These are phyloP conservation scores for Brachionus angularis DNA, from an alignment of 1,140 invertebrate genomes.

Conservation along the genomic window DNA sequence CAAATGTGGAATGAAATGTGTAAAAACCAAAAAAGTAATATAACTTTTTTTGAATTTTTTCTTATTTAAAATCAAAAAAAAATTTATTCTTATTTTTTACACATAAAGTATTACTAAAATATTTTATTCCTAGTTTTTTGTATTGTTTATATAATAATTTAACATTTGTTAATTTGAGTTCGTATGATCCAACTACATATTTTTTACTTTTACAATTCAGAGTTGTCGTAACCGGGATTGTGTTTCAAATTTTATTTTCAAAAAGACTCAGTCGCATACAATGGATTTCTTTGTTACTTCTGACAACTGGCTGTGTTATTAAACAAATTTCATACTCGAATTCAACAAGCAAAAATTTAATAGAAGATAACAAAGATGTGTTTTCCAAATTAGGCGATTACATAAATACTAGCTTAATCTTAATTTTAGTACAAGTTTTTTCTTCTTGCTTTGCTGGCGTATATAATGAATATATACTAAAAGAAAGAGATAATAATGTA, in stretches of 20 bases:
- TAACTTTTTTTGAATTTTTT: constrained; percentile 15
- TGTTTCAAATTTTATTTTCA: constrained; percentile 85
- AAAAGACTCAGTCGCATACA: constrained; percentile 75
- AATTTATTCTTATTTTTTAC: constrained; percentile 44
- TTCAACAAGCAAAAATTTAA: constrained; percentile 41
- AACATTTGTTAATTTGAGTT: constrained; percentile 79
- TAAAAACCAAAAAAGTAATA: constrained; percentile 45
- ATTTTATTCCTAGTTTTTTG: constrained; percentile 80
- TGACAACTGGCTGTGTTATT: constrained; percentile 83
- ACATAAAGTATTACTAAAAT: constrained; percentile 69
- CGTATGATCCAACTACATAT: constrained; percentile 89
- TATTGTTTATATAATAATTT: constrained; percentile 94
- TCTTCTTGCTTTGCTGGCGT: constrained; percentile 90
- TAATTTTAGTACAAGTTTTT: constrained; percentile 69
- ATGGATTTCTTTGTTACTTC: constrained; percentile 79
- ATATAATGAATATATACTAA: constrained; percentile 90
- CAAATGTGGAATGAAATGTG: not conserved
- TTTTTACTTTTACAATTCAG: constrained; percentile 84
- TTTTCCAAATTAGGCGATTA: not conserved
- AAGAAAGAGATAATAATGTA: constrained; percentile 70
- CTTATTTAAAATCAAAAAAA: not conserved
- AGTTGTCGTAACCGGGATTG: constrained; percentile 81
- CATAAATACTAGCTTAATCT: constrained; percentile 42
- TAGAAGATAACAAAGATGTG: not conserved
- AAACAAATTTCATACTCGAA: constrained; percentile 73